Percentiles rank a stretch among this genome's conserved stretches.
Conservation (phyloP, 2,113 vertebrate genomes). For the Peromyscus leucopus region DNA sequence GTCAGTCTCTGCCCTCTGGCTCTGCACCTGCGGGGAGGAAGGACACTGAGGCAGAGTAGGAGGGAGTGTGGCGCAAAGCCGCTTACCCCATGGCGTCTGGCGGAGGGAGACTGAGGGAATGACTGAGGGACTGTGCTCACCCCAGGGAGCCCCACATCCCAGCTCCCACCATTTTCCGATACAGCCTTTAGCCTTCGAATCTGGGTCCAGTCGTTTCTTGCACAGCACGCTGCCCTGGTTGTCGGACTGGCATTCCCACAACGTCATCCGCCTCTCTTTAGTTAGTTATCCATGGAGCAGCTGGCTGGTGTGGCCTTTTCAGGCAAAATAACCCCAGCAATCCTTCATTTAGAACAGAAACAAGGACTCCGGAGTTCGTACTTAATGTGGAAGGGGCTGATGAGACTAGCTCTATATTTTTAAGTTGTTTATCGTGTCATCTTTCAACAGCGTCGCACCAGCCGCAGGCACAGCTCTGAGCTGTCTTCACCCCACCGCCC, state of each 20-base stretch:
- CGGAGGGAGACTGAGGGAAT: not conserved
- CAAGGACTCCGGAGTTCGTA: constrained; percentile 27
- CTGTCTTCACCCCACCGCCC: not conserved
- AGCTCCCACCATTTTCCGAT: not conserved
- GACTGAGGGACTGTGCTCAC: not conserved
- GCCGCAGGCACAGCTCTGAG: not conserved
- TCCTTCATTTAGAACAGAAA: not conserved
- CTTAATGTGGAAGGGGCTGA: not conserved
- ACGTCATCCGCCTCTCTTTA: not conserved
- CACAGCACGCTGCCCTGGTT: not conserved
- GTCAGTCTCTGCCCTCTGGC: not conserved
- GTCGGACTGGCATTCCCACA: not conserved
- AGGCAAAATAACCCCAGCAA: not conserved
- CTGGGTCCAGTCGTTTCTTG: not conserved
- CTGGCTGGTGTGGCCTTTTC: not conserved
- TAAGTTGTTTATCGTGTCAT: not conserved
- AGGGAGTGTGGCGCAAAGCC: not conserved
- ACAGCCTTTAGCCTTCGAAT: not conserved
- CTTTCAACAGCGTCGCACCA: not conserved
- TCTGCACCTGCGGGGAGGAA: not conserved
- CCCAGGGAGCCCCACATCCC: not conserved
- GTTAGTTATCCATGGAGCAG: not conserved
- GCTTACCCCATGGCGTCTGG: not conserved
- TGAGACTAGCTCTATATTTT: not conserved
- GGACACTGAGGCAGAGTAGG: not conserved